phyloP scores from a whole-genome alignment of 1,140 invertebrate species.

The Bacillus rossius region DNA sequence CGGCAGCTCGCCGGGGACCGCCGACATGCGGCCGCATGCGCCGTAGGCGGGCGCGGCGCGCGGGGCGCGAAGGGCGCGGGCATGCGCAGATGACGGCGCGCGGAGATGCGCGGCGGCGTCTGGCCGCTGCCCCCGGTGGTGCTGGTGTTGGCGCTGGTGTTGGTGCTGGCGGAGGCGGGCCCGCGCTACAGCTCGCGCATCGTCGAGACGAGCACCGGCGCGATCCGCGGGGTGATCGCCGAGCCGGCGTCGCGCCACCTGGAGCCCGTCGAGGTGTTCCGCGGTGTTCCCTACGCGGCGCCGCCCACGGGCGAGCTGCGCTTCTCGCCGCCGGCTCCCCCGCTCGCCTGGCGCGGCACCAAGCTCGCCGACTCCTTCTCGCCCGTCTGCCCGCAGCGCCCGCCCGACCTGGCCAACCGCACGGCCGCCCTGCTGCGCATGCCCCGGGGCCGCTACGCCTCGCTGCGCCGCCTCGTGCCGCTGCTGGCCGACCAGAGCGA shows the following conservation, averaged over 20 bases:
- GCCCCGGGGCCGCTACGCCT: conserved; percentile 61
- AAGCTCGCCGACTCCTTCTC: conserved; percentile 66
- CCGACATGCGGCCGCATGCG: no score
- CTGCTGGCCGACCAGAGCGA: conserved; percentile 75
- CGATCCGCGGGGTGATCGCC: conserved; percentile 62
- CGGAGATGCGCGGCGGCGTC: conserved; percentile 10
- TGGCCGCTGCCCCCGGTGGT: conserved; percentile 37
- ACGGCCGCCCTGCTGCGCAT: conserved; percentile 59
- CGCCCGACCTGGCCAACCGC: conserved; percentile 64
- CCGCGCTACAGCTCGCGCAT: conserved; percentile 56
- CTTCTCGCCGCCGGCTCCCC: conserved; percentile 61
- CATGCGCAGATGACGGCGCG: not conserved
- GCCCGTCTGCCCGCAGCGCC: conserved; percentile 70
- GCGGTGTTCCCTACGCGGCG: conserved; percentile 78
- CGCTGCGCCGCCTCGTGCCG: conserved; percentile 56
- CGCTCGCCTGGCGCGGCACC: conserved; percentile 63
- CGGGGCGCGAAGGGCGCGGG: no score
- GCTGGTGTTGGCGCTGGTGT: conserved; percentile 17
- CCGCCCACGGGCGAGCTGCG: conserved; percentile 64
- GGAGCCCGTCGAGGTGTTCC: conserved; percentile 75
- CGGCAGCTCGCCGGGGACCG: no score
- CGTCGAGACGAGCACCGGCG: conserved; percentile 58
- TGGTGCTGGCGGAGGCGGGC: conserved; percentile 38
- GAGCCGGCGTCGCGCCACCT: conserved; percentile 68
- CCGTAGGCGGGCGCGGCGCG: no score